A percentile compares a stretch with the other conserved stretches of the same genome.
These are phyloP conservation scores for Andrena camellia DNA, from an alignment of 2,888 invertebrate species.

Conservation along the genomic window DNA sequence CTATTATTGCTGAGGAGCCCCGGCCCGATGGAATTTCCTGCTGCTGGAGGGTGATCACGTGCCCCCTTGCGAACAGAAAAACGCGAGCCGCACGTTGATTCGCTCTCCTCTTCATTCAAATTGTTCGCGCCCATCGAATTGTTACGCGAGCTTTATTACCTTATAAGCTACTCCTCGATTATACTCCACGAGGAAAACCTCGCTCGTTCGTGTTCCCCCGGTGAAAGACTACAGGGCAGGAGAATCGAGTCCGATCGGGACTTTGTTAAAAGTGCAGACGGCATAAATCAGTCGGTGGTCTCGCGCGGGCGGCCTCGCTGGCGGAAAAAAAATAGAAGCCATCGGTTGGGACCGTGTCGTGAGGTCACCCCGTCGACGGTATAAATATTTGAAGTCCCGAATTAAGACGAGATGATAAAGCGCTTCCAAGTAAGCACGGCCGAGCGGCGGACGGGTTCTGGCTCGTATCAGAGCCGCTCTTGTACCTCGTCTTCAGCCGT, in stretches of 20 bases:
- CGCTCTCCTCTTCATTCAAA: conserved; percentile 27
- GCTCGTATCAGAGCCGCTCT: conserved; percentile 79
- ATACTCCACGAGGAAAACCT: not conserved
- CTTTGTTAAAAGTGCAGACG: conserved; percentile 56
- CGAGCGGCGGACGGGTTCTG: conserved; percentile 74
- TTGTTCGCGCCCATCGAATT: conserved; percentile 5
- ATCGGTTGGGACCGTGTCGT: conserved; percentile 72
- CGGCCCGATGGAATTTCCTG: conserved; percentile 61
- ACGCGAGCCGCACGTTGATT: conserved; percentile 60
- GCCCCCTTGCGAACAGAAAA: conserved; percentile 64
- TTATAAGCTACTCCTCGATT: too few species aligned
- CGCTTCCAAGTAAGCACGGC: conserved; percentile 77
- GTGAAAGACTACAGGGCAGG: not conserved
- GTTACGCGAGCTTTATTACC: conserved; percentile 2
- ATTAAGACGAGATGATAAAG: conserved; percentile 83
- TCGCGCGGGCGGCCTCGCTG: conserved; percentile 24
- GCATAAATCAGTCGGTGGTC: conserved; percentile 66
- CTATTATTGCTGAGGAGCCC: conserved; percentile 73
- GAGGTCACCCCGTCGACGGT: conserved; percentile 81
- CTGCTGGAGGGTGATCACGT: conserved; percentile 53
- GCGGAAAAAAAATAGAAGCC: conserved; percentile 72
- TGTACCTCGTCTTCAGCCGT: conserved; percentile 55
- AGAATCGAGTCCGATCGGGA: conserved; percentile 27
- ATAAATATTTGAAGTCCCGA: conserved; percentile 83
- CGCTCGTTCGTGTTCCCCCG: not conserved